These are phyloP conservation scores for Coptodon rendalli DNA, from an alignment of 2,113 vertebrate genomes.

Conservation along the genomic window DNA sequence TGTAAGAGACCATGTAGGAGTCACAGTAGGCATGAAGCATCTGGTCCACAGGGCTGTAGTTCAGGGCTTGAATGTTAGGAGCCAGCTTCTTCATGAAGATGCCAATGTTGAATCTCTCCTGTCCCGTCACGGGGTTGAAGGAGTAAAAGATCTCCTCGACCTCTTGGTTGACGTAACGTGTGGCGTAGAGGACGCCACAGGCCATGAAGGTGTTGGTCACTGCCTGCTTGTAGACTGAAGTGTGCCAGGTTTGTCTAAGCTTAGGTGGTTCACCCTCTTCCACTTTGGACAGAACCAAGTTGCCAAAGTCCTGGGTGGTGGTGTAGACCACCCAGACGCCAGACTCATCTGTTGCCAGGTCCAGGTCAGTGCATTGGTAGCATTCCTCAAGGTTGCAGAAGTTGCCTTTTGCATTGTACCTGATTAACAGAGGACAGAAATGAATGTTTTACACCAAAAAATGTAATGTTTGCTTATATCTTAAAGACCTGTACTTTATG, in stretches of 20 bases:
- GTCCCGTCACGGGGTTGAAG: slow-evolving; percentile 51
- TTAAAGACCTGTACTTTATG: not conserved
- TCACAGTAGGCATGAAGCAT: slow-evolving; percentile 64
- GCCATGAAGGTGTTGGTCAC: slow-evolving; percentile 72
- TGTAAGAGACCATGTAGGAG: slow-evolving; percentile 49
- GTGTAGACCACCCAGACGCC: slow-evolving; percentile 70
- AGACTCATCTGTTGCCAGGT: slow-evolving; percentile 70
- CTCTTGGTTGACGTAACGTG: slow-evolving; percentile 41
- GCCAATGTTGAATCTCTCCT: slow-evolving; percentile 57
- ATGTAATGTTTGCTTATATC: not conserved
- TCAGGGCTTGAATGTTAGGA: slow-evolving; percentile 59
- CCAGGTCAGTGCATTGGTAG: slow-evolving; percentile 65
- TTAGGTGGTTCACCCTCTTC: not conserved
- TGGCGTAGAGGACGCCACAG: slow-evolving; percentile 70
- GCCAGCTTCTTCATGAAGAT: slow-evolving; percentile 62
- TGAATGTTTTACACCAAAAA: not conserved
- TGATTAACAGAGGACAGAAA: not conserved
- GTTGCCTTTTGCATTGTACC: slow-evolving; percentile 65
- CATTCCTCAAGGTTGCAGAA: slow-evolving; percentile 58
- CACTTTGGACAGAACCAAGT: slow-evolving; percentile 63
- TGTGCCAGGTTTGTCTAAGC: slow-evolving; percentile 55
- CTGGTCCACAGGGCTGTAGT: slow-evolving; percentile 69
- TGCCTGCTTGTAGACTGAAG: slow-evolving; percentile 64
- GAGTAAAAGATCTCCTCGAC: slow-evolving; percentile 73
- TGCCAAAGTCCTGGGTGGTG: slow-evolving; percentile 56